Evolutionary conservation across 2,888 invertebrate species (phyloP).

Genomic region (Dinocampus coccinellae): DNA sequence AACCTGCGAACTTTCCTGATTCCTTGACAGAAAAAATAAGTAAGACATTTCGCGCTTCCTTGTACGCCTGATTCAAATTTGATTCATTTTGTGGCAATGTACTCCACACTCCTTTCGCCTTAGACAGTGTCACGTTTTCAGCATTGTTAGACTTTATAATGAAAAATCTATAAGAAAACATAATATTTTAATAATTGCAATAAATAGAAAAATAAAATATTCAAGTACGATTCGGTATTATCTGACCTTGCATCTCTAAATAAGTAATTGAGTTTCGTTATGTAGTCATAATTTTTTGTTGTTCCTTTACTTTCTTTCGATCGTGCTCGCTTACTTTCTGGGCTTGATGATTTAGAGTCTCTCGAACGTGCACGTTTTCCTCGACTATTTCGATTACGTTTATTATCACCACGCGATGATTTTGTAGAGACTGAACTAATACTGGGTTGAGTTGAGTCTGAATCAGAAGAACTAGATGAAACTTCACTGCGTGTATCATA

Average conservation of each 20-base stretch:
- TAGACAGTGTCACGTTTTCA: constrained; percentile 95
- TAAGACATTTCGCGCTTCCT: constrained; percentile 93
- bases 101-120: constrained; percentile 97
- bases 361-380: constrained; percentile 62
- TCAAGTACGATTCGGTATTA: constrained; percentile 25
- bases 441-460: constrained; percentile 78
- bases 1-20: constrained; percentile 95
- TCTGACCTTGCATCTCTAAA: constrained; percentile 85
- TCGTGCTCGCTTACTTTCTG: constrained; percentile 65
- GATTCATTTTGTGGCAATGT: constrained; percentile 97
- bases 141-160: constrained; percentile 98
- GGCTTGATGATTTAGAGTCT: constrained; percentile 64
- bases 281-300: constrained; percentile 84
- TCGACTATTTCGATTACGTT: constrained; percentile 61
- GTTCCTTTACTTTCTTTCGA: constrained; percentile 67
- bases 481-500: constrained; percentile 92
- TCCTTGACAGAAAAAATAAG: constrained; percentile 98
- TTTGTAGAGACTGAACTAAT: constrained; percentile 84
- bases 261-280: constrained; percentile 91
- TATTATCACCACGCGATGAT: constrained; percentile 71
- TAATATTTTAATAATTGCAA: constrained; percentile 32
- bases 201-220: background rate
- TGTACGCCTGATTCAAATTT: constrained; percentile 93
- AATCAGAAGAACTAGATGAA: constrained; percentile 81
- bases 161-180: constrained; percentile 78